Base-by-base conservation (phyloP, 1,140 invertebrate genomes). In the Drosophila biarmipes region DNA sequence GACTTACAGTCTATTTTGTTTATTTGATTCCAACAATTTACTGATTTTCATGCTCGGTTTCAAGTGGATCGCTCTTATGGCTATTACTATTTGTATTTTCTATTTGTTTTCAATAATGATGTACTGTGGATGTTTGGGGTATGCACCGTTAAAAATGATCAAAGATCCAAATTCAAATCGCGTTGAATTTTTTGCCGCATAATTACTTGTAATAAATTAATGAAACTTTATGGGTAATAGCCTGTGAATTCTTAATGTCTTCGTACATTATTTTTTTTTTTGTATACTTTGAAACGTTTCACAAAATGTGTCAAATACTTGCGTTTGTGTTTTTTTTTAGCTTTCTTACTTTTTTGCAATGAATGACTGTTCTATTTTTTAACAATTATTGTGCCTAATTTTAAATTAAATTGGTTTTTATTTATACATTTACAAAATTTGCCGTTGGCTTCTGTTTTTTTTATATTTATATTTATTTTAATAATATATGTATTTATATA, bases 191-290 rank as follows among this genome's bases (percentile, higher is more conserved):
- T 59, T 62, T 86, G 73, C 78, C 63, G 77, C 73, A 86, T 78
- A 73, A 85, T 85, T 81, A 86, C 86, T 86, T 87, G 35, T 75
- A 87, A 86, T 87, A 86, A 86, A 86, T 87, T 86, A 86, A 82
- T 89, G 57, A 78, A 87, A 87, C 61, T 78, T 78, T 80, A 45
- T 64, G 61, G 43, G 46, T 74, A 35, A 42, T 67, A 67, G 63
- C 24, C 58, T 64, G 59, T 71, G 62, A 45, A 63, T 66, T 67
- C 40, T 56, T 71, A 48, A 53, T 73, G 57, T 37, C n/a, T 58
- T 69, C 35, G 40, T 64, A 40, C 42, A 46, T 56, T 27, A 34
- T 48, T 49, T 24, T 31, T 27, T 27, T 29, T 31, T 40, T 37
- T 54, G 43, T 82, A 45, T 79, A 54, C 53, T 62, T 63, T 75